Evolutionary conservation across 2,113 vertebrate genomes (phyloP).

Genomic region (Hydrochoerus hydrochaeris): DNA sequence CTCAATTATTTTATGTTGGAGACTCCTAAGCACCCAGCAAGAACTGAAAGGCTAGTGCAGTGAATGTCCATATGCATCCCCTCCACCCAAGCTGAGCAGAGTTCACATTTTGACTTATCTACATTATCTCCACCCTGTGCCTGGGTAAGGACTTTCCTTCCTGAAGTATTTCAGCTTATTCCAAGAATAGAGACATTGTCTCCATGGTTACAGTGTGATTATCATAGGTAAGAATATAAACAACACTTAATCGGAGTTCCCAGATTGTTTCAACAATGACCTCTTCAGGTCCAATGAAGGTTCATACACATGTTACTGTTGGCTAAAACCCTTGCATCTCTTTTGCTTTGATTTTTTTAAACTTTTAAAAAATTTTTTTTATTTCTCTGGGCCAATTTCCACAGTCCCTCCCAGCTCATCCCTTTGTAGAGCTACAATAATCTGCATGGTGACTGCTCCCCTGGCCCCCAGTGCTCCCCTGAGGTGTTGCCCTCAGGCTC

Average conservation of each 20-base stretch:
- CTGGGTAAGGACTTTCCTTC: neutral
- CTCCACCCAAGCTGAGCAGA: neutral
- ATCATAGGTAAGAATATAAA: neutral
- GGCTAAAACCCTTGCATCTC: neutral
- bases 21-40: conserved; percentile 5
- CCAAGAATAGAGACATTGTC: neutral
- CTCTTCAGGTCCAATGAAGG: neutral
- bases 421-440: neutral
- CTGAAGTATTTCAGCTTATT: neutral
- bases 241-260: neutral
- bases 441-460: neutral
- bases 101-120: neutral
- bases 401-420: neutral
- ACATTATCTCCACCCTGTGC: neutral
- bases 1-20: neutral
- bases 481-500: neutral
- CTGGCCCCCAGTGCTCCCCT: neutral
- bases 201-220: neutral
- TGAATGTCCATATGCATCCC: neutral
- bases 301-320: neutral
- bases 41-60: neutral
- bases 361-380: no score
- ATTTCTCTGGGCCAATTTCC: neutral
- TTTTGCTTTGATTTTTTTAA: neutral
- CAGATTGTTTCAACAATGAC: neutral